Conservation (phyloP, 2,888 invertebrate genomes). For the Megastigmus dorsalis region DNA sequence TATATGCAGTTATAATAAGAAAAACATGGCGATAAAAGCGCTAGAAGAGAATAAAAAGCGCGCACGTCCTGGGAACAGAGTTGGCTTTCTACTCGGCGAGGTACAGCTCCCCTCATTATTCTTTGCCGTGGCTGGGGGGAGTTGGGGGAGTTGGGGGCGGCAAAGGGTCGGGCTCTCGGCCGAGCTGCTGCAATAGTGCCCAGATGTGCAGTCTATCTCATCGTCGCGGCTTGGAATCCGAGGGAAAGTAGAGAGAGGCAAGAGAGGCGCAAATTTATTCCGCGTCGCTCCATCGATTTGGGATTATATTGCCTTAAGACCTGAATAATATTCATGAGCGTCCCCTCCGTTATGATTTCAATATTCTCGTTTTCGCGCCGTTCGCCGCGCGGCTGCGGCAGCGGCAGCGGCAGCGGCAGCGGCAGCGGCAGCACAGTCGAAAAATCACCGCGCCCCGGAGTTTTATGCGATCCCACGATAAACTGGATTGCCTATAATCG, state of each 20-base stretch:
- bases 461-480: slow-evolving; percentile 50
- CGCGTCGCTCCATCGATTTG: slow-evolving; percentile 69
- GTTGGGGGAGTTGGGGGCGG: too few species aligned
- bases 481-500: slow-evolving; percentile 52
- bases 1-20: too few species aligned
- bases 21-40: too few species aligned
- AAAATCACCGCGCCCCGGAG: slow-evolving; percentile 62
- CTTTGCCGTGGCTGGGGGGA: slow-evolving; percentile 27
- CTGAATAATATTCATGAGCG: slow-evolving; percentile 72
- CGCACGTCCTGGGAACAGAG: too few species aligned
- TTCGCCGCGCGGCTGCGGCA: background rate
- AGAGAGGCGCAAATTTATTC: slow-evolving; percentile 66
- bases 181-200: slow-evolving; percentile 43
- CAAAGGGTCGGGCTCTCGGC: slow-evolving; percentile 5
- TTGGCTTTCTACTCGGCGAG: slow-evolving; percentile 30
- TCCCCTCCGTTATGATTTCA: slow-evolving; percentile 68
- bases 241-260: background rate
- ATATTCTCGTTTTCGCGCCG: slow-evolving; percentile 63
- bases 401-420: background rate
- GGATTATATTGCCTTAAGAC: slow-evolving; percentile 71
- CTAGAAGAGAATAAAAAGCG: too few species aligned
- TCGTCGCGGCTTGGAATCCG: slow-evolving; percentile 45
- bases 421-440: slow-evolving; percentile 56
- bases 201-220: slow-evolving; percentile 58
- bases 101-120: slow-evolving; percentile 38